Percentiles rank a stretch among this genome's conserved stretches.
Evolutionary conservation across 2,888 invertebrate genomes (phyloP).

Genomic region (Reticulitermes lucifugus): DNA sequence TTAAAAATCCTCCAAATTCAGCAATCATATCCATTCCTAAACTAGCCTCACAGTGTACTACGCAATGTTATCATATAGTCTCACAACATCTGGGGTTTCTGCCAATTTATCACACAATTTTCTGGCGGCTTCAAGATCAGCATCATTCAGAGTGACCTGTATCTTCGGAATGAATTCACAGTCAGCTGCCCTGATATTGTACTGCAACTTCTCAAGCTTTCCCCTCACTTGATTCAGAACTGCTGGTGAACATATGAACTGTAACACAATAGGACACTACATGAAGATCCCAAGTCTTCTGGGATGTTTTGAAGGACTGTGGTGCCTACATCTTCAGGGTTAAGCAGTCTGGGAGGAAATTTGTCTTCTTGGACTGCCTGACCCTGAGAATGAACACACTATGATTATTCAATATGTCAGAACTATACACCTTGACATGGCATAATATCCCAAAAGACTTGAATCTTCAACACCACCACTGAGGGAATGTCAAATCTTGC

Average conservation of each 20-base stretch:
- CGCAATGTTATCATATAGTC: slow-evolving; percentile 70
- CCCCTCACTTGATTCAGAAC: slow-evolving; percentile 65
- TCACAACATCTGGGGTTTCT: slow-evolving; percentile 69
- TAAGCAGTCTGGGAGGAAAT: too few species aligned
- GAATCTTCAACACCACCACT: too few species aligned
- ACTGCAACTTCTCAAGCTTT: slow-evolving; percentile 65
- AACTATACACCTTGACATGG: too few species aligned
- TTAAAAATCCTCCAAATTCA: too few species aligned
- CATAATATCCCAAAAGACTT: too few species aligned
- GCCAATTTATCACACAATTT: slow-evolving; percentile 68
- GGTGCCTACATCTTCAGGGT: too few species aligned
- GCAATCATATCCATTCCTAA: background rate
- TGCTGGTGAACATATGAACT: slow-evolving; percentile 71
- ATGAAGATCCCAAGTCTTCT: too few species aligned
- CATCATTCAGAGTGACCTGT: slow-evolving; percentile 65
- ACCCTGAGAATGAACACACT: too few species aligned
- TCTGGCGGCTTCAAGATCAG: slow-evolving; percentile 64
- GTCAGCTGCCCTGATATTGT: slow-evolving; percentile 65
- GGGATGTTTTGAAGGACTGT: too few species aligned
- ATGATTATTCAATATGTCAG: too few species aligned
- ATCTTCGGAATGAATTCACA: slow-evolving; percentile 66
- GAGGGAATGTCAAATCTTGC: too few species aligned
- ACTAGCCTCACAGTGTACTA: slow-evolving; percentile 47
- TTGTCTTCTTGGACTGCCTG: too few species aligned
- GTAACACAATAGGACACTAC: slow-evolving; percentile 55